Evolutionary conservation across 1,140 invertebrate genomes (phyloP), one percentile per base, ranked within the genome.

Genomic region (Monomorium pharaonis): DNA sequence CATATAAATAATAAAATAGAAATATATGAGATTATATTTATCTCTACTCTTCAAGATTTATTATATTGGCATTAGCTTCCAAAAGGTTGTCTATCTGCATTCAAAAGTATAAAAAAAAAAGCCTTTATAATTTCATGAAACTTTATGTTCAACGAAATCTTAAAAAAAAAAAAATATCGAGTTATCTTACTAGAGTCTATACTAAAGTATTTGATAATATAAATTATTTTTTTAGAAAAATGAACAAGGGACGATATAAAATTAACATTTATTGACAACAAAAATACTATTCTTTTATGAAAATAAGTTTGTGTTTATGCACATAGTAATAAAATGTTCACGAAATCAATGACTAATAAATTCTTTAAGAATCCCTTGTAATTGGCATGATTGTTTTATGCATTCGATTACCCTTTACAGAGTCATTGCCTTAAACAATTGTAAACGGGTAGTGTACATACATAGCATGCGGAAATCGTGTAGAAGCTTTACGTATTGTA

Each of bases 371-470:
- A 42, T 47, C 24, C 14, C 10, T 72, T 21, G 7, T 58, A 58
- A 83, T 30, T 42, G 12, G 10, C 14, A 69, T 54, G 18, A 54
- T 54, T 80, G 42, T 69, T 54, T 69, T 56, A 56, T 56, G 21
- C 21, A 10, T 78, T 72, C 44, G 16, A 70, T 44, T 58, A 44
- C 16, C 5, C 21, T 42, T 80, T 80, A 21, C 67, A 74, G 47
- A 80, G 1, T 69, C 21, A 42, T 58, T 74, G 67, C 49, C 67
- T 83, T 74, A 83, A 27, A 67, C 37, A 44, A 58, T 83, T 74
- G 27, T 83, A 58, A 83, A 37, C 78, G 74, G n/a, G 4, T 72
- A 74, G 27, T 74, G 67, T 74, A 51, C n/a, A 83, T 74, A 51
- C n/a, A 83, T 83, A 83, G 51, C 16, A 72, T 47, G 51, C 49